Evolutionary conservation across 92 coral and sea anemone species (phyloP), one percentile per base, ranked within the genome.

Genomic region (Paramuricea clavata): DNA sequence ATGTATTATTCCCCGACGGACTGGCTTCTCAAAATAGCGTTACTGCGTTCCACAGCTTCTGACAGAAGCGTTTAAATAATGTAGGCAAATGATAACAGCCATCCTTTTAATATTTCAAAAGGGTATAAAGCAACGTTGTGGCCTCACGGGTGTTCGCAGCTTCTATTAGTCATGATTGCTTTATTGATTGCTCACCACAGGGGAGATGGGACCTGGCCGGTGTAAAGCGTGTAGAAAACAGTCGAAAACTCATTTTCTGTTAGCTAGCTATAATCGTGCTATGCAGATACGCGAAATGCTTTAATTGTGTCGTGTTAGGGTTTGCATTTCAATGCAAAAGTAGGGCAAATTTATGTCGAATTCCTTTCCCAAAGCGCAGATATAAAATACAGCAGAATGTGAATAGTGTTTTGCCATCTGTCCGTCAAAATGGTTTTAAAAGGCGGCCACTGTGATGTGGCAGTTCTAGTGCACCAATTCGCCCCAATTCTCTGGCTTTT

Each of bases 61-160:
- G 34, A 0, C 19, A 8, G n/a, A 26, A 39, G 72, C 67, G 43
- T 39, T 59, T 79, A 79, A 79, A 79, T 79, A 59, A 79, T 79
- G 72, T 22, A 79, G 30, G 25, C 27, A 10, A 59, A 39, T 49
- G 84, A 79, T 79, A 57, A 79, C 71, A 60, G 67, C 56, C 13
- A 28, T 33, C 31, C 39, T 10, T 79, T 79, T 59, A 79, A 79
- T 79, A 79, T 79, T 79, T 79, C 47, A 79, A 79, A 42, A 54
- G 62, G 54, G 54, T 49, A 36, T 5, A 49, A 33, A 59, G 65
- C n/a, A 44, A 35, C 16, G 26, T 16, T 22, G 72, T 59, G 73
- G 33, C 60, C 73, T 8, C n/a, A 28, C 73, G 56, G 72, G 82
- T 49, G 67, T 49, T 33, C 82, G 65, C 16, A 2, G 30, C 19